A percentile compares a stretch with the other conserved stretches of the same genome.
Conservation (phyloP, 2,113 vertebrate species). For the Phalacrocorax aristotelis region DNA sequence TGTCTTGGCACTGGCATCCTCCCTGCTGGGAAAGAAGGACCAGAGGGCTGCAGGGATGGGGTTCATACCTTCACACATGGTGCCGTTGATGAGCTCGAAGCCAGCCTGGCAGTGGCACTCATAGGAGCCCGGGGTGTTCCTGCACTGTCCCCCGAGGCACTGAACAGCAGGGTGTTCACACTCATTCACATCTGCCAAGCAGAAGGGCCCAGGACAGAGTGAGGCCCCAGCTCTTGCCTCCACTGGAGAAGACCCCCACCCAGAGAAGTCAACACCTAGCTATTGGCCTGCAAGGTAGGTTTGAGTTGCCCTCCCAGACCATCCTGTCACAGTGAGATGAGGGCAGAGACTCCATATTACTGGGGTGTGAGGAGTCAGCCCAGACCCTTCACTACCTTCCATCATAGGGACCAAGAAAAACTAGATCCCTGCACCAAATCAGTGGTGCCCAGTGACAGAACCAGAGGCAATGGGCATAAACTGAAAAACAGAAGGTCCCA, state of each 20-base stretch:
- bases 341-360: background rate
- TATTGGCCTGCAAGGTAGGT: background rate
- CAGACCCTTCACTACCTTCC: background rate
- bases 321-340: background rate
- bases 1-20: background rate
- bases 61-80: slow-evolving; percentile 58
- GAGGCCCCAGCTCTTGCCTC: background rate
- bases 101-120: slow-evolving; percentile 77
- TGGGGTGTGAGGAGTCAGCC: background rate
- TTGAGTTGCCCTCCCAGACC: background rate
- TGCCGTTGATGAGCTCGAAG: slow-evolving; percentile 73
- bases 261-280: background rate
- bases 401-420: background rate
- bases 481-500: background rate
- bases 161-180: slow-evolving; percentile 68
- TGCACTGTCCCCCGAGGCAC: slow-evolving; percentile 76
- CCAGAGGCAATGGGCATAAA: background rate
- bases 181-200: slow-evolving; percentile 77
- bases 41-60: background rate
- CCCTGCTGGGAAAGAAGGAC: background rate
- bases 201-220: slow-evolving; percentile 3
- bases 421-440: background rate
- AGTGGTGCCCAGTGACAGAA: background rate
- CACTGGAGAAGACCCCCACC: background rate
- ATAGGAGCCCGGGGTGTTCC: slow-evolving; percentile 80